phyloP scores from a whole-genome alignment of 53 echinoderm and acorn worm genomes.

The Echinometra lucunter region DNA sequence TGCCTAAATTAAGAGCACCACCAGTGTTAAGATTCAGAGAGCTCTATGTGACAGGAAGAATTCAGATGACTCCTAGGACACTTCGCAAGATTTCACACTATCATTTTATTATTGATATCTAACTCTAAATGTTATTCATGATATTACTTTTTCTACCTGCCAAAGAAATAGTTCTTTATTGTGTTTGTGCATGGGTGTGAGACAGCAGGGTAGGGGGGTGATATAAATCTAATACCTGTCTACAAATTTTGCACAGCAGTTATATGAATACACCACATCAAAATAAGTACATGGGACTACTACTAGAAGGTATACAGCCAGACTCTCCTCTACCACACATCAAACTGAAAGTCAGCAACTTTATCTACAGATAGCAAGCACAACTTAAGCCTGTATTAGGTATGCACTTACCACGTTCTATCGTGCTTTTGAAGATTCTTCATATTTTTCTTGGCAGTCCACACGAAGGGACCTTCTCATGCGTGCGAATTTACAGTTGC shows the following conservation, averaged over 20 bases:
- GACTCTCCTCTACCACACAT: background rate
- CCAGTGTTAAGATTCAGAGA: no score
- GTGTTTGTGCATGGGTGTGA: background rate
- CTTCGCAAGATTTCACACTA: no score
- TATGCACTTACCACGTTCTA: slow-evolving; percentile 54
- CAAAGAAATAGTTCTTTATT: background rate
- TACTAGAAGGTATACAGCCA: background rate
- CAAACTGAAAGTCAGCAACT: background rate
- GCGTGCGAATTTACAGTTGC: slow-evolving; percentile 83
- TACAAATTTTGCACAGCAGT: background rate
- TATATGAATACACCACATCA: background rate
- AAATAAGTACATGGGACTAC: background rate
- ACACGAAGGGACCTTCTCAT: slow-evolving; percentile 90
- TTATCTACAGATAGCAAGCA: background rate
- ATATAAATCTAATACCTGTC: background rate
- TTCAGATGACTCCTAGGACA: no score
- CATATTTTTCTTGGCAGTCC: slow-evolving; percentile 86
- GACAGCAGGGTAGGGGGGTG: background rate
- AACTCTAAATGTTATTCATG: background rate
- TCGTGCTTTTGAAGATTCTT: slow-evolving; percentile 85
- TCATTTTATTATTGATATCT: no score
- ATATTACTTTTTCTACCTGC: background rate
- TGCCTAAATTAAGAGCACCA: no score
- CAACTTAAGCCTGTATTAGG: background rate
- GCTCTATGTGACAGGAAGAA: no score